These are phyloP conservation scores for Panulirus ornatus DNA, from an alignment of 1,140 invertebrate genomes.

Conservation along the genomic window DNA sequence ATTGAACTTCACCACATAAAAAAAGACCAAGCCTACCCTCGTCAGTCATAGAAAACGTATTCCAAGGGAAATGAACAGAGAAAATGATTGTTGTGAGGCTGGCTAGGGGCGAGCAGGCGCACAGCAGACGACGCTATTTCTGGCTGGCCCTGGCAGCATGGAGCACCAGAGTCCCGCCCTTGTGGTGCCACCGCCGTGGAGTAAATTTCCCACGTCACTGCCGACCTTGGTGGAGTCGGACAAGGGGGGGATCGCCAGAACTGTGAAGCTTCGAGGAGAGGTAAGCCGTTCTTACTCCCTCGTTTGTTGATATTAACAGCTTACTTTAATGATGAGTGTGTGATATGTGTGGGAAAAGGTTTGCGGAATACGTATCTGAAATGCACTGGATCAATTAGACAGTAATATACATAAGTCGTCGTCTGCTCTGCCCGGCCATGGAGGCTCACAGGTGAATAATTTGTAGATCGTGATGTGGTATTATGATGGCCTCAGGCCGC, in stretches of 20 bases:
- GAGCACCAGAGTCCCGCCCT: slow-evolving; percentile 41
- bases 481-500: too few relatives aligned
- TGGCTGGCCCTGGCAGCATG: background rate
- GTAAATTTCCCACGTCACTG: slow-evolving; percentile 6
- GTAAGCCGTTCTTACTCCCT: slow-evolving; percentile 38
- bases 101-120: slow-evolving; percentile 49
- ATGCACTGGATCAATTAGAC: background rate
- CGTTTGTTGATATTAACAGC: background rate
- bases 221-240: slow-evolving; percentile 66
- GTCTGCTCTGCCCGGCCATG: background rate
- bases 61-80: background rate
- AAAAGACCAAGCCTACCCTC: too few relatives aligned
- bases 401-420: background rate
- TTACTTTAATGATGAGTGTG: background rate
- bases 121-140: slow-evolving; percentile 68
- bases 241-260: slow-evolving; percentile 63
- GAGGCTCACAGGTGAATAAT: background rate
- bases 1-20: too few relatives aligned
- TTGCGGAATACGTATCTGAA: background rate
- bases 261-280: slow-evolving; percentile 58
- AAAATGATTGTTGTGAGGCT: background rate
- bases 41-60: background rate
- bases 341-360: background rate
- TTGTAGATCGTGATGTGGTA: background rate
- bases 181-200: slow-evolving; percentile 18